These are phyloP conservation scores for Megaustenia siamemsis DNA, from an alignment of 2,888 invertebrate species.

Conservation along the genomic window DNA sequence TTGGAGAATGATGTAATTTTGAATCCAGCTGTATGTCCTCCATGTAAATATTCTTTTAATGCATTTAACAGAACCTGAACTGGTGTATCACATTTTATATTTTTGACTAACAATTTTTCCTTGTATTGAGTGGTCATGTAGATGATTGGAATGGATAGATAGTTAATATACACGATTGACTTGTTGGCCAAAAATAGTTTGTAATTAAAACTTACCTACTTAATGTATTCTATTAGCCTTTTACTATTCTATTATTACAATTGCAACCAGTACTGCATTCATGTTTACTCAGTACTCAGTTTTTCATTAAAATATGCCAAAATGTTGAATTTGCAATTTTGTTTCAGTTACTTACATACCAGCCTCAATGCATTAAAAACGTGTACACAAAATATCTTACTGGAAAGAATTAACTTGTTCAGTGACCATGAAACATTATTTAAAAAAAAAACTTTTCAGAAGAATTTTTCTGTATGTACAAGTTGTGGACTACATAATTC, in stretches of 20 bases:
- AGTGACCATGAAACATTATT: no score
- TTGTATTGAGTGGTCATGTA: neutral
- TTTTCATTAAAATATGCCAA: neutral
- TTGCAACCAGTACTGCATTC: neutral
- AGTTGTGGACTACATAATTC: no score
- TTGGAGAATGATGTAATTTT: no score
- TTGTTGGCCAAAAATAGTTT: neutral
- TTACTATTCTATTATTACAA: no score
- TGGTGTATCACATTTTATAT: no score
- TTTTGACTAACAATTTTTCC: neutral
- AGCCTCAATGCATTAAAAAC: no score
- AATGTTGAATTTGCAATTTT: neutral
- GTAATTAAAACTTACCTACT: neutral
- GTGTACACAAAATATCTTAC: no score
- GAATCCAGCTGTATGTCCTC: neutral
- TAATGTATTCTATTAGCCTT: neutral
- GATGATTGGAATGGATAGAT: neutral
- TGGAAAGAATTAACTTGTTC: no score
- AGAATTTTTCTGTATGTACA: no score
- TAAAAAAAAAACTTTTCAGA: no score
- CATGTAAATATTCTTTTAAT: neutral
- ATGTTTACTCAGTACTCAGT: neutral
- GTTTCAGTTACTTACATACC: no score
- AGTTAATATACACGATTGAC: no score
- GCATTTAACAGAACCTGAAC: neutral